Percentiles rank a stretch among this genome's conserved stretches.
Evolutionary conservation across 2,888 invertebrate genomes (phyloP).

Genomic region (Ceriagrion tenellum): DNA sequence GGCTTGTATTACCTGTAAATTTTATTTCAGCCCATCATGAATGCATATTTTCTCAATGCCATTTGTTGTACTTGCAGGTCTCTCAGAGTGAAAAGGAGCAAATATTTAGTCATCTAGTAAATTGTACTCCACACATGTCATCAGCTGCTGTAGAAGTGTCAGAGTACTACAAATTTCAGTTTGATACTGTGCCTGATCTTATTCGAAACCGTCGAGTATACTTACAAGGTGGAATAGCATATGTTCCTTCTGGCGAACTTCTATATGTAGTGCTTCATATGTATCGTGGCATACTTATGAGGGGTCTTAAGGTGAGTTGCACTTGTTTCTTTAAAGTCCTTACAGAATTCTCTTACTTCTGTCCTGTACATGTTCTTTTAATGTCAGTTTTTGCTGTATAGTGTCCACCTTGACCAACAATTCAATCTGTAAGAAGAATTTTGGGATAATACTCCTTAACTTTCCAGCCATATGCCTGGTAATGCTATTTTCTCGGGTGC

Average conservation of each 20-base stretch:
- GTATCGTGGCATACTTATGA: conserved; percentile 86
- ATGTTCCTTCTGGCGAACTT: conserved; percentile 91
- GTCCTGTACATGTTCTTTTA: too few species aligned
- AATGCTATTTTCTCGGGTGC: too few species aligned
- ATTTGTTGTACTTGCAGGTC: conserved; percentile 77
- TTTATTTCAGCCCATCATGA: not conserved
- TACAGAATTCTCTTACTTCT: too few species aligned
- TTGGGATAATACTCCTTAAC: too few species aligned
- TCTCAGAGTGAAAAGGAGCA: conserved; percentile 84
- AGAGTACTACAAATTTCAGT: conserved; percentile 91
- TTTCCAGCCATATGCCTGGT: too few species aligned
- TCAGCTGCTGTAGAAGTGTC: conserved; percentile 82
- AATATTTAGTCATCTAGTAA: conserved; percentile 82
- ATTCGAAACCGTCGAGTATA: conserved; percentile 89
- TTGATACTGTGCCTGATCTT: conserved; percentile 92
- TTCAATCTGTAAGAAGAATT: too few species aligned
- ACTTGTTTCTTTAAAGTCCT: too few species aligned
- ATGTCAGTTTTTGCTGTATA: too few species aligned
- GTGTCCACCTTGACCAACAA: too few species aligned
- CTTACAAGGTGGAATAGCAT: conserved; percentile 90
- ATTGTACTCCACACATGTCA: conserved; percentile 81
- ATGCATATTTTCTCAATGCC: conserved; percentile 67
- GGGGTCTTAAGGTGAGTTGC: conserved; percentile 81
- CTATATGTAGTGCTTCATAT: conserved; percentile 89
- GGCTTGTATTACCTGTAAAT: too few species aligned